phyloP scores from a whole-genome alignment of 2,888 invertebrate species.

The Xestoiulus laeticollis region DNA sequence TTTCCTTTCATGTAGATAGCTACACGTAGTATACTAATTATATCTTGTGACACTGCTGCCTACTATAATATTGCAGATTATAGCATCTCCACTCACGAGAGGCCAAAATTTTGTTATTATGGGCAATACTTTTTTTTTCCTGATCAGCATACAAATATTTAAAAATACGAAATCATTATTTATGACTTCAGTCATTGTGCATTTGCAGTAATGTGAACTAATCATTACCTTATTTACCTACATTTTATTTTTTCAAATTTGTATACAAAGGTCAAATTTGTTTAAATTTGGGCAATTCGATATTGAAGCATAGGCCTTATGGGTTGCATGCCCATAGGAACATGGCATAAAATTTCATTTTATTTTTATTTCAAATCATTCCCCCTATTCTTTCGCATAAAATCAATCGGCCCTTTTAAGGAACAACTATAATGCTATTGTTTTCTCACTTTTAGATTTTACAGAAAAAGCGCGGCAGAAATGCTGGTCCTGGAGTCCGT shows the following conservation, averaged over 20 bases:
- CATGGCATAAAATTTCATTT: not conserved
- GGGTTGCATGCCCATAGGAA: not conserved
- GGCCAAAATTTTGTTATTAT: not conserved
- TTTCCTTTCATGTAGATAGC: no score
- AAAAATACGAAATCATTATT: no score
- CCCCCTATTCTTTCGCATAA: conserved; percentile 6
- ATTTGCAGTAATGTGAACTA: not conserved
- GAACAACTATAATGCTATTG: conserved; percentile 60
- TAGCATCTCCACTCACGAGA: not conserved
- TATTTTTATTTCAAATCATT: not conserved
- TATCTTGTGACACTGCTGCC: no score
- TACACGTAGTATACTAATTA: no score
- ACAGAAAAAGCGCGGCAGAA: conserved; percentile 99
- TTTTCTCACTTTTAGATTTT: conserved; percentile 95
- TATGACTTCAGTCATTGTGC: not conserved
- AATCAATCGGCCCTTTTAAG: not conserved
- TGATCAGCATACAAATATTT: not conserved
- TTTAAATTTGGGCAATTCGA: not conserved
- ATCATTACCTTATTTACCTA: not conserved
- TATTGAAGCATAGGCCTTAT: not conserved
- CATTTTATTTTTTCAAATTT: not conserved
- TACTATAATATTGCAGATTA: no score
- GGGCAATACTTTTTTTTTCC: not conserved
- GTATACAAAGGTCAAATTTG: not conserved
- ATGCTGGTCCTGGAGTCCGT: conserved; percentile 90